Percentiles rank a stretch among this genome's conserved stretches.
Conservation (phyloP, 2,888 invertebrate genomes). For the Plusia festucae region DNA sequence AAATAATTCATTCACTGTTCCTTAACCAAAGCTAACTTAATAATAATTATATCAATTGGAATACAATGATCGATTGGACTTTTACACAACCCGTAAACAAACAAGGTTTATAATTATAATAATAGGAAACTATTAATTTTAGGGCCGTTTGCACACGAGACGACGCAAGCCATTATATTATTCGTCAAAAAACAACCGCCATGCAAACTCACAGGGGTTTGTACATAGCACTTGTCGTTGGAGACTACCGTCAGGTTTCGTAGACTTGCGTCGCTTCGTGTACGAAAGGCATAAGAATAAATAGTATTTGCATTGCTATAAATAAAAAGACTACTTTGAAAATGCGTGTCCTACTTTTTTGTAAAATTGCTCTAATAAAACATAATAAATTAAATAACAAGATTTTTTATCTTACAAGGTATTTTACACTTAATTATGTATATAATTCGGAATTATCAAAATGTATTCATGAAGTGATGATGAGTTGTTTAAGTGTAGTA, state of each 20-base stretch:
- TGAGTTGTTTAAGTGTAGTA: background rate
- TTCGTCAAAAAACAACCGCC: too few species aligned
- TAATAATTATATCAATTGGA: slow-evolving; percentile 25
- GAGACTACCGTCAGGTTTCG: too few species aligned
- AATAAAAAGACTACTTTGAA: too few species aligned
- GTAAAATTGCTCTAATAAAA: background rate
- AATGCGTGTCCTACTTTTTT: too few species aligned
- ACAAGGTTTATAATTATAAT: background rate
- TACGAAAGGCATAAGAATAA: too few species aligned
- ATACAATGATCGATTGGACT: slow-evolving; percentile 7
- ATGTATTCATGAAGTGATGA: background rate
- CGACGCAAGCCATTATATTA: too few species aligned
- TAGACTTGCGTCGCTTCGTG: too few species aligned
- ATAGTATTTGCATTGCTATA: too few species aligned
- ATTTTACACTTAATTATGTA: background rate
- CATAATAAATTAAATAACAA: background rate
- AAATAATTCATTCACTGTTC: slow-evolving; percentile 59
- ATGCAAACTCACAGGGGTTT: too few species aligned
- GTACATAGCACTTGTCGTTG: too few species aligned
- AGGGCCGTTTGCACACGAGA: too few species aligned
- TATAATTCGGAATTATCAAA: slow-evolving; percentile 1
- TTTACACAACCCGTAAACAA: background rate
- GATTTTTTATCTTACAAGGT: background rate
- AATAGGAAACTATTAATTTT: too few species aligned
- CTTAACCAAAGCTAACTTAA: slow-evolving; percentile 46